Evolutionary conservation across 1,140 invertebrate species (phyloP).

Genomic region (Brachystomella parvula): DNA sequence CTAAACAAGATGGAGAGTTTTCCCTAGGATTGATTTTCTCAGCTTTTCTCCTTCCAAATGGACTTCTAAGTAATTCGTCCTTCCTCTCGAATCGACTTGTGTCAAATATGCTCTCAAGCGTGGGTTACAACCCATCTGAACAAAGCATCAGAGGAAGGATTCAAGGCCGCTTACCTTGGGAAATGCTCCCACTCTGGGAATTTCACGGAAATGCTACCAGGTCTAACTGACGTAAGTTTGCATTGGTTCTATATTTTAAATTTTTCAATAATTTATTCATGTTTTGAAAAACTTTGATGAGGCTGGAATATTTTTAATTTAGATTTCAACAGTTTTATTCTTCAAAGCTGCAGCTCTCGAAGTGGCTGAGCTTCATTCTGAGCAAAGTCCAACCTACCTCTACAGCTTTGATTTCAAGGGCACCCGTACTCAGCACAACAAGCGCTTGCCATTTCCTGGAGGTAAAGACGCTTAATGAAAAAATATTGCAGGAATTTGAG

Average conservation of each 20-base stretch:
- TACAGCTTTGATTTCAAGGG: constrained; percentile 20
- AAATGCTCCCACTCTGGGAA: not conserved
- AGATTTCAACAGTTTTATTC: constrained; percentile 6
- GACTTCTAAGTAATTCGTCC: not conserved
- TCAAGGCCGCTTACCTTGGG: not conserved
- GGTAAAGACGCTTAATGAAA: not conserved
- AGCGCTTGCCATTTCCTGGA: not conserved
- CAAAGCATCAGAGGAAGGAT: too few species aligned
- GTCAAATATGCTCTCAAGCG: not conserved
- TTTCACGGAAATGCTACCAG: not conserved
- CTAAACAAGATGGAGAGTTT: constrained; percentile 15
- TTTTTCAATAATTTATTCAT: not conserved
- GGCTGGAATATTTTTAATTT: not conserved
- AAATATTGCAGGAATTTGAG: not conserved
- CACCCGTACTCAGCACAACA: not conserved
- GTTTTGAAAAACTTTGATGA: not conserved
- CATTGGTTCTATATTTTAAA: too few species aligned
- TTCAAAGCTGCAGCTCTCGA: constrained; percentile 9
- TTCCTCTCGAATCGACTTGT: not conserved
- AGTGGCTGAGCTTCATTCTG: constrained; percentile 5
- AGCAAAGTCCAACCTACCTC: not conserved
- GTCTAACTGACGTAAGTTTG: constrained; percentile 9
- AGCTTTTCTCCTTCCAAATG: constrained; percentile 8
- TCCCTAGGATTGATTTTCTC: not conserved
- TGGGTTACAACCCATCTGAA: too few species aligned